Evolutionary conservation across 2,113 vertebrate species (phyloP).

Genomic region (Pyrgilauda ruficollis): DNA sequence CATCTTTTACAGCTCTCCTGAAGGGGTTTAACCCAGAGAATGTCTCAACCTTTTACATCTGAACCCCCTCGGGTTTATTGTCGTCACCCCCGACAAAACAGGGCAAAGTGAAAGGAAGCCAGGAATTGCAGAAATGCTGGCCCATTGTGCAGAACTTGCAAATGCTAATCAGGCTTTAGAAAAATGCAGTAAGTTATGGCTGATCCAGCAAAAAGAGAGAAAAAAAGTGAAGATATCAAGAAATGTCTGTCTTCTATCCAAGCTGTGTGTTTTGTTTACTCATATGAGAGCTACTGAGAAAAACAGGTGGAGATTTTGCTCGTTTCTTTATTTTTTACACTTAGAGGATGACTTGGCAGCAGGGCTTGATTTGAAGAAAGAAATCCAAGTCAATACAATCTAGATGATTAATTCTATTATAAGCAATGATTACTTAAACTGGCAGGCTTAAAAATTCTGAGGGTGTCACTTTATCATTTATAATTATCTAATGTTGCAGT

Average conservation of each 20-base stretch:
- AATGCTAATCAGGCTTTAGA: neutral
- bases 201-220: constrained; percentile 16
- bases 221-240: neutral
- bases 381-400: neutral
- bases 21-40: neutral
- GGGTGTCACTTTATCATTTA: neutral
- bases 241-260: neutral
- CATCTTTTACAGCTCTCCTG: neutral
- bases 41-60: neutral
- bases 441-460: neutral
- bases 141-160: neutral
- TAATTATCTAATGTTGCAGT: neutral
- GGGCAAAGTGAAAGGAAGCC: neutral
- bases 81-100: neutral
- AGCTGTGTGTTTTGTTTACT: neutral
- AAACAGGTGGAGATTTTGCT: neutral
- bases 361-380: neutral
- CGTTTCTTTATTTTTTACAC: neutral
- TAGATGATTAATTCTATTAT: neutral
- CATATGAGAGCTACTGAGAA: neutral
- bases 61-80: neutral
- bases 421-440: neutral
- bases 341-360: neutral
- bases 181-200: constrained; percentile 1
- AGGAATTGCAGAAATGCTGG: constrained; percentile 1